Conservation (phyloP, 2,797 vertebrate species). For the Enteromius unitaeniatus region DNA sequence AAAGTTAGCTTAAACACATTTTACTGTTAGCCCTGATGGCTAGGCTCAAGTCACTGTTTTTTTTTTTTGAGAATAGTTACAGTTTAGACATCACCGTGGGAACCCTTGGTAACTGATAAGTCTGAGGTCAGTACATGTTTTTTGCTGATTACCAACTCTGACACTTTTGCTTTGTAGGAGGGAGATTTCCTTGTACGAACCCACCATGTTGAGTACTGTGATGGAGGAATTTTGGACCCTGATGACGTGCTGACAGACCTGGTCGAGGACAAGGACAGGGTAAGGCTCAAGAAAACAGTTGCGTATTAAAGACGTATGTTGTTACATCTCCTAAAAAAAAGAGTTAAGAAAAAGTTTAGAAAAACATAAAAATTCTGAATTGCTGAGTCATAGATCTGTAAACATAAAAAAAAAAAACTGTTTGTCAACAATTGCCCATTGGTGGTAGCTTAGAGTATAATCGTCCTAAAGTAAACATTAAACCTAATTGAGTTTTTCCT, state of each 20-base stretch:
- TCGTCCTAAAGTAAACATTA: neutral
- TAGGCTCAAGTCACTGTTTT: neutral
- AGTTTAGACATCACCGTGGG: conserved; percentile 23
- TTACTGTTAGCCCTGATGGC: neutral
- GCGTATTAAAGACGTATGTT: neutral
- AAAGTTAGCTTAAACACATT: neutral
- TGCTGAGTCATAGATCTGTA: neutral
- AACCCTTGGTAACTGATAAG: conserved; percentile 41
- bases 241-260: conserved; percentile 94
- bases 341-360: neutral
- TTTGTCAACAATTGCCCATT: neutral
- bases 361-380: neutral
- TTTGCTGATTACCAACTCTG: conserved; percentile 21
- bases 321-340: neutral
- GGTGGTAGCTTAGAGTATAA: neutral
- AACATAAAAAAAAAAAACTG: neutral
- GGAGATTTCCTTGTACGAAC: conserved; percentile 90
- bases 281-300: conserved; percentile 67
- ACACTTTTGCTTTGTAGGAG: conserved; percentile 76
- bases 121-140: conserved; percentile 15
- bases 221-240: conserved; percentile 95
- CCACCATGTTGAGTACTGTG: conserved; percentile 94
- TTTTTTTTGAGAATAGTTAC: conserved; percentile 2
- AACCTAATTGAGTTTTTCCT: neutral
- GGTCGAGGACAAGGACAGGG: conserved; percentile 98